These are phyloP conservation scores for Drepana falcataria DNA, from an alignment of 2,888 invertebrate genomes.

Conservation along the genomic window DNA sequence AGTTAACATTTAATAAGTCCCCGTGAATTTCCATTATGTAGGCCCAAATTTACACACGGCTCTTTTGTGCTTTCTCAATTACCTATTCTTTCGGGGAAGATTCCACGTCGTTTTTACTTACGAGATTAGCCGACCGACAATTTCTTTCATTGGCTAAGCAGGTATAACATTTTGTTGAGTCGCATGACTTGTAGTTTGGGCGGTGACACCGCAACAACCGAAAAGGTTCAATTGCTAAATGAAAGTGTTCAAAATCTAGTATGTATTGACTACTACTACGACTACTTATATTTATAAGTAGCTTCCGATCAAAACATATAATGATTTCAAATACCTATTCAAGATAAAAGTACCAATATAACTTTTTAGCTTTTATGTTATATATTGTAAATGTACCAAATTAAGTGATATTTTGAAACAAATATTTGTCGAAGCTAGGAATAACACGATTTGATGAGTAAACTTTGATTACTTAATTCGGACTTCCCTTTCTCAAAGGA, in stretches of 20 bases:
- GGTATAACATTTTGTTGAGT: background rate
- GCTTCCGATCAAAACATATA: no score
- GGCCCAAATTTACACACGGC: constrained; percentile 26
- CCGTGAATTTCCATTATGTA: constrained; percentile 21
- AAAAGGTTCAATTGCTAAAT: constrained; percentile 12
- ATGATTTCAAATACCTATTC: no score
- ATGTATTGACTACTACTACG: background rate
- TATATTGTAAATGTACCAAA: background rate
- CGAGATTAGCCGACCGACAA: background rate
- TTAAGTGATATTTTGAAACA: background rate
- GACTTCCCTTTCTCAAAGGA: constrained; percentile 40
- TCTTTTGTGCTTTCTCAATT: constrained; percentile 14
- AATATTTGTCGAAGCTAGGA: constrained; percentile 1
- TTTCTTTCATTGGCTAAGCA: background rate
- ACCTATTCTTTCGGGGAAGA: background rate
- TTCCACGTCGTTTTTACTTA: background rate
- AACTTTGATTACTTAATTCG: constrained; percentile 61
- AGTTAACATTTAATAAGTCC: constrained; percentile 40
- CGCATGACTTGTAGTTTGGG: constrained; percentile 6
- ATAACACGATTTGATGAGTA: constrained; percentile 15
- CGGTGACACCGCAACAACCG: constrained; percentile 11
- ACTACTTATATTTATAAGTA: no score
- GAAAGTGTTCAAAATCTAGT: constrained; percentile 9
- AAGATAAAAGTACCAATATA: no score
- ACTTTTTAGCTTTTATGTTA: no score